These are phyloP conservation scores for Zygothrica quintamaculata DNA, from an alignment of 2,888 invertebrate genomes.

Conservation along the genomic window DNA sequence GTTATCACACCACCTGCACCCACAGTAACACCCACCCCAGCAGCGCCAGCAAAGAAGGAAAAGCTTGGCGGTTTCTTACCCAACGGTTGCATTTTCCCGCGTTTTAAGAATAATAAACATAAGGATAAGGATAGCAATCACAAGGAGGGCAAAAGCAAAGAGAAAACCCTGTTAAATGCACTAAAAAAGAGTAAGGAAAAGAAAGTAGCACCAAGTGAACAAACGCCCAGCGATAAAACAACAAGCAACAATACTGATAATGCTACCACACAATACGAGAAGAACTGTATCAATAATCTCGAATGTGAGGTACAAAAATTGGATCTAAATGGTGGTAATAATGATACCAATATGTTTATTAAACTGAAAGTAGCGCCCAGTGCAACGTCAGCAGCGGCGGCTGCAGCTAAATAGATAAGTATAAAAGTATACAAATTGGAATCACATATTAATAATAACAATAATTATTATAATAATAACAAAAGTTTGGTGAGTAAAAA, in stretches of 20 bases:
- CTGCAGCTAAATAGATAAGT: slow-evolving; percentile 63
- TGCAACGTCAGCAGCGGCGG: slow-evolving; percentile 70
- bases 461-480: slow-evolving; percentile 22
- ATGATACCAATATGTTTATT: slow-evolving; percentile 82
- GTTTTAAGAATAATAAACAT: slow-evolving; percentile 84
- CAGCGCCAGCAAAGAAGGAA: slow-evolving; percentile 82
- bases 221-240: slow-evolving; percentile 47
- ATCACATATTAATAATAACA: too few species aligned
- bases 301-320: slow-evolving; percentile 83
- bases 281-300: slow-evolving; percentile 83
- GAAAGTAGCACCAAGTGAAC: slow-evolving; percentile 78
- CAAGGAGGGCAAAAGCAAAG: slow-evolving; percentile 80
- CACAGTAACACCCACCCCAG: slow-evolving; percentile 44
- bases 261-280: slow-evolving; percentile 79
- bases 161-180: slow-evolving; percentile 83
- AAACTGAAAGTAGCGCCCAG: slow-evolving; percentile 82
- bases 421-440: slow-evolving; percentile 22
- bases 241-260: slow-evolving; percentile 42
- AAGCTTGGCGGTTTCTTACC: slow-evolving; percentile 84
- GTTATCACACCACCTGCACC: slow-evolving; percentile 29
- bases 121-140: slow-evolving; percentile 82
- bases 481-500: slow-evolving; percentile 53
- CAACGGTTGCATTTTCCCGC: slow-evolving; percentile 84
- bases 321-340: slow-evolving; percentile 80
- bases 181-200: slow-evolving; percentile 83